These are phyloP conservation scores for Hydra vulgaris DNA, from an alignment of 30 jellyfish, hydroid and myxozoan genomes.

Conservation along the genomic window DNA sequence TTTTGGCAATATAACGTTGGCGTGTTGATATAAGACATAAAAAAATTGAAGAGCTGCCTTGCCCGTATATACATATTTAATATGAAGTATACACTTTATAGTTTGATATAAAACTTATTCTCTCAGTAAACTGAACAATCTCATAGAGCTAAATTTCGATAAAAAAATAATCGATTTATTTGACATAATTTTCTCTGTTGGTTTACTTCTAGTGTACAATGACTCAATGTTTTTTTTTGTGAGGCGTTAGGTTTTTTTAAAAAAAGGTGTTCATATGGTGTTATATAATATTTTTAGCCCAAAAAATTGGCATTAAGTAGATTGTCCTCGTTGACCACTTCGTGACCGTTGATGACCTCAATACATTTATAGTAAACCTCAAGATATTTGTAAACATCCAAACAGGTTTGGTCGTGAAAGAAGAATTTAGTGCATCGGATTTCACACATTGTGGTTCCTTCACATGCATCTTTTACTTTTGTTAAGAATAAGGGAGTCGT, in stretches of 20 bases:
- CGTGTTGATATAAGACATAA: not conserved
- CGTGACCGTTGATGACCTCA: conserved; percentile 98
- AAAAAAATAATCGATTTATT: not conserved
- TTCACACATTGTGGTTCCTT: conserved; percentile 99
- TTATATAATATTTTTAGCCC: conserved; percentile 37
- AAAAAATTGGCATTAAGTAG: conserved; percentile 94
- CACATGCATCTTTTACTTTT: conserved; percentile 97
- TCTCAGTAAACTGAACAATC: not conserved
- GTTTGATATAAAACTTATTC: not conserved
- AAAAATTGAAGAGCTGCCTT: not conserved
- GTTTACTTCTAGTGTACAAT: not conserved
- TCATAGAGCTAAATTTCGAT: not conserved
- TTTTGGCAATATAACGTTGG: not conserved
- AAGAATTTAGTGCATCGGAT: conserved; percentile 96
- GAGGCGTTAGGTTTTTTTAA: not conserved
- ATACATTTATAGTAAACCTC: conserved; percentile 97
- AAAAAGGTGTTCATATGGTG: not conserved
- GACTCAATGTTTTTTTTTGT: not conserved
- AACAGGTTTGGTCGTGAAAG: conserved; percentile 96
- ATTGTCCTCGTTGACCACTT: conserved; percentile 97
- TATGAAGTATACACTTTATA: not conserved
- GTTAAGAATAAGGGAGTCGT: conserved; percentile 93
- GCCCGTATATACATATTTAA: not conserved
- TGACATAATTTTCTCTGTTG: not conserved
- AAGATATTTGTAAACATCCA: conserved; percentile 93